Conservation (phyloP, 2,888 invertebrate genomes). For the Lasioglossum morio region DNA sequence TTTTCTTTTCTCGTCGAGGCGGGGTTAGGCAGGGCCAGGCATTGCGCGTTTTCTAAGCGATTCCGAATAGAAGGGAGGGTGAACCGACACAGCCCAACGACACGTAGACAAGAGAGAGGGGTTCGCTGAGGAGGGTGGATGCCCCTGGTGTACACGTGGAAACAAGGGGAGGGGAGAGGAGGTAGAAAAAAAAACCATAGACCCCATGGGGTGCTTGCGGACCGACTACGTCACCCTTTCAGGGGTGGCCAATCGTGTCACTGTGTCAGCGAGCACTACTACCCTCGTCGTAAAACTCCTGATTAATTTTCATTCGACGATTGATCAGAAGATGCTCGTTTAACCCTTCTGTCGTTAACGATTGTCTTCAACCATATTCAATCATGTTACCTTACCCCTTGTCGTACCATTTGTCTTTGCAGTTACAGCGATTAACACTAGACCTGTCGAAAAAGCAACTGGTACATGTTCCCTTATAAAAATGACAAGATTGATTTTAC, state of each 20-base stretch:
- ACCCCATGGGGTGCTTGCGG: constrained; percentile 43
- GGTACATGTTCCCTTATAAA: too few relatives aligned
- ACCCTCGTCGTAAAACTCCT: not conserved
- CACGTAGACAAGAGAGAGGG: constrained; percentile 58
- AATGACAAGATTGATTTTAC: too few relatives aligned
- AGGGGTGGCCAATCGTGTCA: constrained; percentile 79
- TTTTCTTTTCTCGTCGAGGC: constrained; percentile 39
- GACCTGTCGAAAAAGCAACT: too few relatives aligned
- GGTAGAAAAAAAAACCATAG: constrained; percentile 40
- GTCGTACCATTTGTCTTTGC: too few relatives aligned
- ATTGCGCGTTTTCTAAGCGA: constrained; percentile 26
- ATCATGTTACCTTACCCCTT: too few relatives aligned
- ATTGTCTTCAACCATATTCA: too few relatives aligned
- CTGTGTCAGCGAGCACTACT: constrained; percentile 75
- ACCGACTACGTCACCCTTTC: constrained; percentile 59
- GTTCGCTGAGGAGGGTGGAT: constrained; percentile 48
- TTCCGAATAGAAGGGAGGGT: constrained; percentile 71
- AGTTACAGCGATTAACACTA: too few relatives aligned
- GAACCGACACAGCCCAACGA: constrained; percentile 52
- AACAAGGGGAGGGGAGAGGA: constrained; percentile 23
- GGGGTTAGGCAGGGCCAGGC: constrained; percentile 28
- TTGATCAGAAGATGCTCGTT: not conserved
- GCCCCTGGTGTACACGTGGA: constrained; percentile 22
- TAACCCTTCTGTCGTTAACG: not conserved
- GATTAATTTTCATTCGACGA: constrained; percentile 35